phyloP scores from a whole-genome alignment of 2,888 invertebrate species.

The Patella ulyssiponensis region DNA sequence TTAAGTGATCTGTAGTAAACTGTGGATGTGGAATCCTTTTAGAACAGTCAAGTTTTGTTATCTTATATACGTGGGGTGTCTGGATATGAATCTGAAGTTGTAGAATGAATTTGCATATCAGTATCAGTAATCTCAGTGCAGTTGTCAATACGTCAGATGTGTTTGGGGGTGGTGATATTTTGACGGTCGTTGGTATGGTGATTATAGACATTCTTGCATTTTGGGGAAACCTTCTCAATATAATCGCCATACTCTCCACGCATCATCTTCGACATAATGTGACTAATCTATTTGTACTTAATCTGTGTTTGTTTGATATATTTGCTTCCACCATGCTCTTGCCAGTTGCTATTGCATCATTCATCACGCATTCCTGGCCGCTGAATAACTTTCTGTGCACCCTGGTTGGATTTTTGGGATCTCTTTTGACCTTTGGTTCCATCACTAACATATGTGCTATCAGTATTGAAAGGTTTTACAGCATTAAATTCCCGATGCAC shows the following conservation, averaged over 20 bases:
- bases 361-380: slow-evolving; percentile 30
- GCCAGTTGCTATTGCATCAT: slow-evolving; percentile 35
- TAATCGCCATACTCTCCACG: slow-evolving; percentile 28
- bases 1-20: no score
- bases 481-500: slow-evolving; percentile 45
- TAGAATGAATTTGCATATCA: no score
- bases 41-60: no score
- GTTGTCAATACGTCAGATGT: neutral
- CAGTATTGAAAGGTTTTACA: slow-evolving; percentile 44
- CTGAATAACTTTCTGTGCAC: slow-evolving; percentile 28
- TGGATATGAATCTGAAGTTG: no score
- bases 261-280: slow-evolving; percentile 26
- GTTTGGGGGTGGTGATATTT: slow-evolving; percentile 2
- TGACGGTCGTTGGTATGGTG: neutral
- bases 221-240: slow-evolving; percentile 30
- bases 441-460: slow-evolving; percentile 41
- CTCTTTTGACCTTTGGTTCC: slow-evolving; percentile 38
- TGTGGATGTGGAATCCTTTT: no score
- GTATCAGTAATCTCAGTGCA: no score
- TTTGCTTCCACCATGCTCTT: slow-evolving; percentile 33
- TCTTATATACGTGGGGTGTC: no score
- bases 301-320: slow-evolving; percentile 41
- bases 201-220: slow-evolving; percentile 26
- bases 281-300: slow-evolving; percentile 43
- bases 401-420: slow-evolving; percentile 34